A percentile compares a stretch with the other conserved stretches of the same genome.
These are phyloP conservation scores for Remorina albescens DNA, from an alignment of 2,797 vertebrate species.

Conservation along the genomic window DNA sequence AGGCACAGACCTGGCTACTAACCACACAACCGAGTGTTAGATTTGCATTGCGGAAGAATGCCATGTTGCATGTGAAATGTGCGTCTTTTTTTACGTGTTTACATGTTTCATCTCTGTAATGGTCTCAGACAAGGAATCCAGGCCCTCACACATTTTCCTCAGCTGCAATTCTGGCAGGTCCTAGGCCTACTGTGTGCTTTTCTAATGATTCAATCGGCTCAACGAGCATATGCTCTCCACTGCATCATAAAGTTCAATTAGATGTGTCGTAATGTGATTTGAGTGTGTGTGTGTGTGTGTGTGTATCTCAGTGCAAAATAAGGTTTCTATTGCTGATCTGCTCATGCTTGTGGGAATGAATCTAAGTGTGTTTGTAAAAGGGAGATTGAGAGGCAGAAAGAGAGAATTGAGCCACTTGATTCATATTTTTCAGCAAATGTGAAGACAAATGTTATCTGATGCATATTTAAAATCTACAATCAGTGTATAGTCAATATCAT, in stretches of 20 bases:
- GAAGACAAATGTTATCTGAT: conserved; percentile 6
- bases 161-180: conserved; percentile 80
- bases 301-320: background rate
- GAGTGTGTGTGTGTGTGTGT: conserved; percentile 50
- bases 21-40: conserved; percentile 17
- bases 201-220: conserved; percentile 85
- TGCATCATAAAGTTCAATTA: conserved; percentile 86
- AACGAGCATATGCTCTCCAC: conserved; percentile 87
- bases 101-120: conserved; percentile 45
- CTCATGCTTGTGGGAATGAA: conserved; percentile 18
- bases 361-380: conserved; percentile 28
- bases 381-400: conserved; percentile 10
- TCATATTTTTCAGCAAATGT: conserved; percentile 19
- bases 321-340: background rate
- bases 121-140: conserved; percentile 51
- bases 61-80: conserved; percentile 35
- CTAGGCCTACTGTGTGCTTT: conserved; percentile 82
- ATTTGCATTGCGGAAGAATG: conserved; percentile 54
- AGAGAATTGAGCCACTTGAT: too few species aligned
- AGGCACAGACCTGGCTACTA: conserved; percentile 48
- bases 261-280: conserved; percentile 82
- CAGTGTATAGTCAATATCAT: background rate
- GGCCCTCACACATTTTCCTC: conserved; percentile 70
- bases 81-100: conserved; percentile 48
- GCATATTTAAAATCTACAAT: background rate